Evolutionary conservation across 2,797 vertebrate species (phyloP).

Genomic region (Onychomys arenicola): DNA sequence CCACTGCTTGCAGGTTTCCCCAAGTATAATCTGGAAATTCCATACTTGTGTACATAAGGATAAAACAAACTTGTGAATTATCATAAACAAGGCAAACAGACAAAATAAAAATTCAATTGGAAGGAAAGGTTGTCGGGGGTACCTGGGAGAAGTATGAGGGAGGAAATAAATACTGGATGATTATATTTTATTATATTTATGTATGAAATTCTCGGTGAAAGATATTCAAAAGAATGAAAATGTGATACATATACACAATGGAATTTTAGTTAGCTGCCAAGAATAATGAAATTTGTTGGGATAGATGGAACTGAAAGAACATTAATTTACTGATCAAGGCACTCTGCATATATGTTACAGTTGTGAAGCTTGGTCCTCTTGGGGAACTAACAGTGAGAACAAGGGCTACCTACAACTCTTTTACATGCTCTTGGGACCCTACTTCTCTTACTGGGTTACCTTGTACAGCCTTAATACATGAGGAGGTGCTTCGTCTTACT

Average conservation of each 20-base stretch:
- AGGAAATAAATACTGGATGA: no score
- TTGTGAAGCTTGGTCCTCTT: not conserved
- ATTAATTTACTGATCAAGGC: not conserved
- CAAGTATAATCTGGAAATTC: not conserved
- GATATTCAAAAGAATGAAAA: not conserved
- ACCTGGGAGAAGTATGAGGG: not conserved
- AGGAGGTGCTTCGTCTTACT: not conserved
- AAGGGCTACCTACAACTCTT: not conserved
- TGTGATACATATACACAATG: not conserved
- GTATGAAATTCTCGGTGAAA: not conserved
- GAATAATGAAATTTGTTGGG: not conserved
- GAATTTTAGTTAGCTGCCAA: not conserved
- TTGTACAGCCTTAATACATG: not conserved
- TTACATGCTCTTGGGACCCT: not conserved
- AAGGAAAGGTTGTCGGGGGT: not conserved
- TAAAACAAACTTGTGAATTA: not conserved
- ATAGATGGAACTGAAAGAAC: not conserved
- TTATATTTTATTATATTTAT: not conserved
- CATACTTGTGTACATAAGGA: fast-evolving
- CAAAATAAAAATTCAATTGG: not conserved
- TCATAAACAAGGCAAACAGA: not conserved
- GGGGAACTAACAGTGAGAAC: not conserved
- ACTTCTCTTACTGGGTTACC: not conserved
- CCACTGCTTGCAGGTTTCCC: not conserved
- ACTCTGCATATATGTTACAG: not conserved